Base-by-base conservation (phyloP, 1,140 invertebrate genomes). In the Temnothorax nylanderi region DNA sequence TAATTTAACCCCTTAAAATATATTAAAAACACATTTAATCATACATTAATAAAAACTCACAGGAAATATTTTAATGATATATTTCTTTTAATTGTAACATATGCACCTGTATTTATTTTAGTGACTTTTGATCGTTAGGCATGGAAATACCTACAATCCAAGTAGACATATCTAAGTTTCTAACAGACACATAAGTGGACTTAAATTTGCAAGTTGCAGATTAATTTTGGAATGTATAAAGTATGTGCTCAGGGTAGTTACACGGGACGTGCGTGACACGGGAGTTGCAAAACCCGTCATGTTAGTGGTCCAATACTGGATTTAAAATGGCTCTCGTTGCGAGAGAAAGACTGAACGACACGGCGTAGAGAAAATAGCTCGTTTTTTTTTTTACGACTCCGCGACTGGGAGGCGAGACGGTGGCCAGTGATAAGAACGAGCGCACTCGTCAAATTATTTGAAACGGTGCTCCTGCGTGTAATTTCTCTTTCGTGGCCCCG, bases 391-490 rank as follows among this genome's bases (percentile, higher is more conserved):
- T 60, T 62, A 13, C 4, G 13, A 32, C n/a, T 60, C 54, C 37
- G 41, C 41, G 41, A 47, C 18, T 10, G 37, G 3, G 47, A 72
- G 51, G n/a, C 65, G 37, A 84, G 0, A 82, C 54, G 18, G 54
- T 60, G 32, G 13, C n/a, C 34, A 32, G 18, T 37, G 72, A 74
- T 88, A 85, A 89, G 62, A 86, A 71, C 62, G 6, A 34, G 18
- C 44, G 69, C 74, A 69, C 44, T 89, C 60, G 81, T 86, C 62
- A 58, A 85, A 89, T 89, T 86, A 78, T 89, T 88, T 75, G 69
- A 44, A 67, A 60, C 64, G 10, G 7, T 13, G 32, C 49, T 81
- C 51, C 34, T 58, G 47, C 47, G 44, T 26, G 26, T 78, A 88
- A 76, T 84, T 81, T 90, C 69, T 80, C 58, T 85, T 69, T 87